Conservation (phyloP, 2,797 vertebrate genomes). For the Meriones psammophilus region DNA sequence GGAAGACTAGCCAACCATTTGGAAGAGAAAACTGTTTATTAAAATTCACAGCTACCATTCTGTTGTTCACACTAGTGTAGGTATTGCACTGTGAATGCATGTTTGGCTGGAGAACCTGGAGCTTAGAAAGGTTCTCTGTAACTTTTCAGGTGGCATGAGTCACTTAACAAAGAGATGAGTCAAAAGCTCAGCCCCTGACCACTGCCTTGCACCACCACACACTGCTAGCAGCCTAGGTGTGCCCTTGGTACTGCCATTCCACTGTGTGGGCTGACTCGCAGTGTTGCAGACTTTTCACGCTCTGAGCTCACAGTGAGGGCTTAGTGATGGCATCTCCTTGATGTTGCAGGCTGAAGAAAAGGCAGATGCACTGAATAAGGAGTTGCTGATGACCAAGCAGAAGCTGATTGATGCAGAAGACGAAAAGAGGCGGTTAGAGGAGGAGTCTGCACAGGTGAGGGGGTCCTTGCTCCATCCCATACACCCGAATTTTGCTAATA, state of each 20-base stretch:
- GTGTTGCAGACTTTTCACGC: background rate
- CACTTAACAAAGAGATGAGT: background rate
- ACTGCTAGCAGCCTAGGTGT: background rate
- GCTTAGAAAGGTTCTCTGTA: background rate
- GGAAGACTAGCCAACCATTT: background rate
- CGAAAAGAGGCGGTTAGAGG: conserved; percentile 96
- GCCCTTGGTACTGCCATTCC: no score
- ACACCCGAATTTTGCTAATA: background rate
- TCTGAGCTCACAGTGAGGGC: background rate
- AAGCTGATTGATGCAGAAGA: conserved; percentile 98
- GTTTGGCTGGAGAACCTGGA: background rate
- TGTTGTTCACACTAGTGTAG: background rate
- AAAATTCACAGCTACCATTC: background rate
- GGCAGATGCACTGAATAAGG: conserved; percentile 98
- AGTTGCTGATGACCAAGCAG: conserved; percentile 98
- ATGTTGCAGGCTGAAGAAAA: conserved; percentile 96
- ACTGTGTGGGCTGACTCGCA: background rate
- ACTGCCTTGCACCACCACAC: background rate
- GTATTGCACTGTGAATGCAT: background rate
- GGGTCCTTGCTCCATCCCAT: background rate
- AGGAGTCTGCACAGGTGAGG: conserved; percentile 96
- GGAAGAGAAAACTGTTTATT: conserved; percentile 22
- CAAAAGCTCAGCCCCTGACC: background rate
- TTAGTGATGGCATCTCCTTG: background rate
- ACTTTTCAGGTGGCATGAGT: background rate